phyloP scores from a whole-genome alignment of 2,797 vertebrate genomes.

The Crax fasciolata region DNA sequence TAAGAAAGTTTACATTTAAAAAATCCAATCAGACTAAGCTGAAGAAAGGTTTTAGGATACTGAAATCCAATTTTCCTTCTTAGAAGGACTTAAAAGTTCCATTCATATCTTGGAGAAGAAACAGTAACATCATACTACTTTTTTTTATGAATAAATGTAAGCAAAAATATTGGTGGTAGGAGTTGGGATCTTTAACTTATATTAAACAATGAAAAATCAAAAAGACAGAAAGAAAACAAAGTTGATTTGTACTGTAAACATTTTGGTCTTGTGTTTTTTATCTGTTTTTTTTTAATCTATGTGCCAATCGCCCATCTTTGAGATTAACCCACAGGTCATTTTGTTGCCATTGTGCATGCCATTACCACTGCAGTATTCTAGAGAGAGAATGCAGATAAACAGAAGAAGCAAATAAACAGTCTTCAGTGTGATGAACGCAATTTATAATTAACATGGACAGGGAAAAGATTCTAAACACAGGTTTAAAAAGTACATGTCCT shows the following conservation, averaged over 20 bases:
- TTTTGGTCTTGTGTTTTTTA: not conserved
- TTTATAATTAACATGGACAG: constrained; percentile 45
- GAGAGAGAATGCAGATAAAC: constrained; percentile 40
- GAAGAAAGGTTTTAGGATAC: not conserved
- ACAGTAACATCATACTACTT: not conserved
- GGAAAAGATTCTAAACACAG: constrained; percentile 27
- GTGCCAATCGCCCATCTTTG: not conserved
- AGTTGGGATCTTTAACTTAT: not conserved
- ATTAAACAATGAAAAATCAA: not conserved
- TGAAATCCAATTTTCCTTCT: not conserved
- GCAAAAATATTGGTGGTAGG: not conserved
- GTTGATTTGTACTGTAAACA: not conserved
- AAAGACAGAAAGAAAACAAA: not conserved
- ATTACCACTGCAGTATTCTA: constrained; percentile 9
- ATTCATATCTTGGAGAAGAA: not conserved
- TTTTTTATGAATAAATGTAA: not conserved
- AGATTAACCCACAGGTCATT: not conserved
- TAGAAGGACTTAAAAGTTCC: not conserved
- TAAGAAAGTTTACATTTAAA: not conserved
- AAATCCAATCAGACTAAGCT: not conserved
- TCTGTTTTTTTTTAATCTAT: not conserved
- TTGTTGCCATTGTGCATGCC: not conserved
- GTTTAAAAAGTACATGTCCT: constrained; percentile 51
- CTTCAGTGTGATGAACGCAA: constrained; percentile 38
- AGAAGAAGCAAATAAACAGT: constrained; percentile 47